Conservation (phyloP, 2,113 vertebrate genomes). For the Lanius ludovicianus region DNA sequence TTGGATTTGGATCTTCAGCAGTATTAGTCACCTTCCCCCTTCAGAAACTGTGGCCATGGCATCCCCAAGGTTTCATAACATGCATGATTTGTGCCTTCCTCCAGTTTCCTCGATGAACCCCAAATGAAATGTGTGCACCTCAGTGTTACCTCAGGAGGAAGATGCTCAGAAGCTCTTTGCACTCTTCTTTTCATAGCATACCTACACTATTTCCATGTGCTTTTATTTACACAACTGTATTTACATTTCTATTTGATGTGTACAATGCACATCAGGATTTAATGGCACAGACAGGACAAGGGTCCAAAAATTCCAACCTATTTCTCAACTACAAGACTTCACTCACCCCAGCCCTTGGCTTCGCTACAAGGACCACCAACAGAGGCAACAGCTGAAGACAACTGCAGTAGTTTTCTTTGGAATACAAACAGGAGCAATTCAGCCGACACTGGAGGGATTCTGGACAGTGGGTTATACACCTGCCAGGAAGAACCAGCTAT, state of each 20-base stretch:
- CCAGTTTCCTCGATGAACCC: background rate
- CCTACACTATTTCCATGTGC: background rate
- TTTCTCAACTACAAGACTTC: background rate
- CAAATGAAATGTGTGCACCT: background rate
- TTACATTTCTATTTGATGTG: background rate
- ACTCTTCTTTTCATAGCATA: background rate
- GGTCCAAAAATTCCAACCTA: background rate
- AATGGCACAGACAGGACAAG: background rate
- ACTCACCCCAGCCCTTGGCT: background rate
- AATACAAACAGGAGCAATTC: background rate
- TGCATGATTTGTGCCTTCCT: background rate
- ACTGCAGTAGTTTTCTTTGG: background rate
- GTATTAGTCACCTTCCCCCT: background rate
- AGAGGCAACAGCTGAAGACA: conserved; percentile 16
- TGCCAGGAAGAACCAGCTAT: background rate
- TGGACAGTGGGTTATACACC: background rate
- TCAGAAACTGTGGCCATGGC: background rate
- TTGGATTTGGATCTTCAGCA: background rate
- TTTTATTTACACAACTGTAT: background rate
- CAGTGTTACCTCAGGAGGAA: background rate
- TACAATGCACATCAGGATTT: background rate
- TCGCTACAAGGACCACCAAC: background rate
- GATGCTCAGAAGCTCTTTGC: background rate
- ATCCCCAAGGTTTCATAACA: background rate
- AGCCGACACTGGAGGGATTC: background rate